Percentiles rank a stretch among this genome's conserved stretches.
Conservation (phyloP, 2,797 vertebrate genomes). For the Hypotaenidia okinawae region DNA sequence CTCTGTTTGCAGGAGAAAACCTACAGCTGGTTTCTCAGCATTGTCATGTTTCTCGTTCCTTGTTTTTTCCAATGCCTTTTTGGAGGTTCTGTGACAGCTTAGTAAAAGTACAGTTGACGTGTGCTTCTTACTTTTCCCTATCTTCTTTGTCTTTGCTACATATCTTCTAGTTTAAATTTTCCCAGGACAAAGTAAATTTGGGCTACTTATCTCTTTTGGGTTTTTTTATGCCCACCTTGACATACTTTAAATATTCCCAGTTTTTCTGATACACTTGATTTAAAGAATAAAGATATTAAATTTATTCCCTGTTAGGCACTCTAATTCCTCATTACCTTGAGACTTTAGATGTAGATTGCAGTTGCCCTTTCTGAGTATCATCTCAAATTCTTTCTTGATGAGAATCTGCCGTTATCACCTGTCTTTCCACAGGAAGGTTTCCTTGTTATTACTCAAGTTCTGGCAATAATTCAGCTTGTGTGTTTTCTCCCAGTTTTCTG, state of each 20-base stretch:
- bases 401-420: accelerated
- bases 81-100: neutral
- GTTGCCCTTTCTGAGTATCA: neutral
- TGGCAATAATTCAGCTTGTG: neutral
- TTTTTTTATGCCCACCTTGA: neutral
- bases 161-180: neutral
- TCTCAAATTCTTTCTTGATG: neutral
- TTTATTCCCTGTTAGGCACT: neutral
- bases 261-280: neutral
- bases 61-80: neutral
- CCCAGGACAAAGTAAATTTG: neutral
- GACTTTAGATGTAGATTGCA: neutral
- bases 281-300: neutral
- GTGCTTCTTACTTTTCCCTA: neutral
- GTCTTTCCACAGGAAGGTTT: neutral
- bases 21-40: neutral
- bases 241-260: neutral
- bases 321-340: neutral
- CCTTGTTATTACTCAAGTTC: neutral
- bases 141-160: accelerated
- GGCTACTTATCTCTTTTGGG: neutral
- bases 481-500: neutral
- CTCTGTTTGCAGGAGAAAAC: neutral
- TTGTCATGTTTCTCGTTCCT: neutral
- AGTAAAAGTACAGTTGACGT: neutral